Evolutionary conservation across 2,888 invertebrate genomes (phyloP).

Genomic region (Chorisops tibialis): DNA sequence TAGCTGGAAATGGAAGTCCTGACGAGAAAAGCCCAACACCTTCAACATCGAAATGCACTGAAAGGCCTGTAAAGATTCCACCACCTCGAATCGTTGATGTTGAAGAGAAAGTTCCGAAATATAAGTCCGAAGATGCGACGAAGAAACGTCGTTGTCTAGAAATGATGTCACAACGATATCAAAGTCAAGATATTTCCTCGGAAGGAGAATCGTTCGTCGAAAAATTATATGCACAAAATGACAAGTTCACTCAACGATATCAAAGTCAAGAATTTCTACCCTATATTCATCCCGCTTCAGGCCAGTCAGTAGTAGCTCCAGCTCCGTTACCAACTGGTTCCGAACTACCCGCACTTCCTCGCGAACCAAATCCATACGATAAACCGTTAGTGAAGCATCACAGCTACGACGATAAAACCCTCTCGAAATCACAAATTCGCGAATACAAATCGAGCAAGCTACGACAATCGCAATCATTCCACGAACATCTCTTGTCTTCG

Average conservation of each 20-base stretch:
- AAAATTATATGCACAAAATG: constrained; percentile 60
- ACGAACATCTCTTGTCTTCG: constrained; percentile 60
- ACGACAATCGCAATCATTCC: constrained; percentile 63
- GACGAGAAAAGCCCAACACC: constrained; percentile 37
- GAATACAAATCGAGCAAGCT: constrained; percentile 61
- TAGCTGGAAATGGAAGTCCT: constrained; percentile 41
- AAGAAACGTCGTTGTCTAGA: constrained; percentile 55
- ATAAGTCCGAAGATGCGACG: constrained; percentile 42
- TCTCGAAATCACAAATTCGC: constrained; percentile 63
- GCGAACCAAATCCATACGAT: constrained; percentile 55
- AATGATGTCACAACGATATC: constrained; percentile 57
- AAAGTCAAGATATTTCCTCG: constrained; percentile 60
- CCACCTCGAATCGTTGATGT: constrained; percentile 44
- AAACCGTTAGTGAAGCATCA: constrained; percentile 63
- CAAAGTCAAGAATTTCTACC: constrained; percentile 62
- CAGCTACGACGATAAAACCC: constrained; percentile 63
- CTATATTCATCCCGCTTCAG: constrained; percentile 22
- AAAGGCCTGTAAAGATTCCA: constrained; percentile 51
- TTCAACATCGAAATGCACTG: constrained; percentile 41
- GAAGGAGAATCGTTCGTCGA: constrained; percentile 55
- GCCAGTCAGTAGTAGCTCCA: constrained; percentile 19
- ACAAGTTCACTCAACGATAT: constrained; percentile 62
- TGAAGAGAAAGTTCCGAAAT: constrained; percentile 34
- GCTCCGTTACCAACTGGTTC: constrained; percentile 35
- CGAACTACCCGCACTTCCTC: too few relatives aligned